Evolutionary conservation across 2,888 invertebrate genomes (phyloP).

Genomic region (Parelbella ahira): DNA sequence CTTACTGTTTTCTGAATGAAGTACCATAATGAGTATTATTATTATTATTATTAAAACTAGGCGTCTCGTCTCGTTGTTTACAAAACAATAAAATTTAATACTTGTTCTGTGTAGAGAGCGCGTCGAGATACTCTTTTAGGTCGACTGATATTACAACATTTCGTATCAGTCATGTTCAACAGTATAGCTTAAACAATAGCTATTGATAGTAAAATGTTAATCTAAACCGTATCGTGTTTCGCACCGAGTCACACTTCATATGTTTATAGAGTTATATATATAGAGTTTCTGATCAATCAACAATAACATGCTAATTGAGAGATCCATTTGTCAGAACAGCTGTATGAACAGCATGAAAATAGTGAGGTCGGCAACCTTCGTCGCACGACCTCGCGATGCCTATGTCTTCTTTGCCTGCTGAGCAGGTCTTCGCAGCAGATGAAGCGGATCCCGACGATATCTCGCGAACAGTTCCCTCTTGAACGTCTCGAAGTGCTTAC

Average conservation of each 20-base stretch:
- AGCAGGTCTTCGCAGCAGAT: constrained; percentile 55
- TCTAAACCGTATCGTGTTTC: neutral
- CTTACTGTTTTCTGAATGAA: too few species aligned
- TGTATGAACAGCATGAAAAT: constrained; percentile 34
- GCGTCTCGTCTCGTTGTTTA: too few species aligned
- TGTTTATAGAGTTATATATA: too few species aligned
- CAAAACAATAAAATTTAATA: too few species aligned
- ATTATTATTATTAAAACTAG: too few species aligned
- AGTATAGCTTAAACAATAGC: too few species aligned
- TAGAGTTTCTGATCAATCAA: neutral
- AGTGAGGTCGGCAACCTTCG: constrained; percentile 57
- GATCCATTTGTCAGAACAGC: constrained; percentile 36
- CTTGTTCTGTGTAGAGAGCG: too few species aligned
- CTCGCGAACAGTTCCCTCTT: constrained; percentile 89
- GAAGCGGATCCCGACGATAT: constrained; percentile 85
- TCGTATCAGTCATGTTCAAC: too few species aligned
- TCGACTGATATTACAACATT: too few species aligned
- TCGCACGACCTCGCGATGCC: constrained; percentile 71
- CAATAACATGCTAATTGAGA: neutral
- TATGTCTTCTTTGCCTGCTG: constrained; percentile 65
- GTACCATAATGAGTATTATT: too few species aligned
- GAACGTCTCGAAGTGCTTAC: constrained; percentile 90
- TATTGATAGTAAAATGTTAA: too few species aligned
- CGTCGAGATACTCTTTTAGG: too few species aligned
- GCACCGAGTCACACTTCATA: constrained; percentile 4